phyloP scores from a whole-genome alignment of 1,140 invertebrate species.

The Acromyrmex charruanus region DNA sequence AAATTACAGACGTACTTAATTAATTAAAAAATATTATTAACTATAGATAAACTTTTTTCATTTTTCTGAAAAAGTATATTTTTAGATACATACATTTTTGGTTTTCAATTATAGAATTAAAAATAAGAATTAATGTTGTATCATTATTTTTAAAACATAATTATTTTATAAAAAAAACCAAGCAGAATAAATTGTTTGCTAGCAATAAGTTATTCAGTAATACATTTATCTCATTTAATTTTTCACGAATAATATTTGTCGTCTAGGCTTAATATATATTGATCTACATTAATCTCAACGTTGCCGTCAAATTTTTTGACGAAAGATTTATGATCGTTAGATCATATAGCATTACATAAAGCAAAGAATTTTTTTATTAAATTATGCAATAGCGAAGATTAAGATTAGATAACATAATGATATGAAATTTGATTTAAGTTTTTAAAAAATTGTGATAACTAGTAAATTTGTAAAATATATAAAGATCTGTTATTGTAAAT shows the following conservation, averaged over 20 bases:
- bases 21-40: constrained; percentile 9
- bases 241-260: background rate
- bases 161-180: background rate
- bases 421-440: background rate
- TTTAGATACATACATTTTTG: background rate
- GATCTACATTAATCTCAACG: background rate
- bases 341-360: background rate
- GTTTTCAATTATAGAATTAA: background rate
- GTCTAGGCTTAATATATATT: background rate
- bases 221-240: background rate
- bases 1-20: background rate
- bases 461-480: background rate
- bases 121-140: background rate
- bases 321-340: background rate
- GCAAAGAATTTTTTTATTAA: background rate
- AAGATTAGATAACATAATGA: background rate
- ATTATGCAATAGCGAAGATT: constrained; percentile 5
- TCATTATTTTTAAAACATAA: background rate
- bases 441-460: background rate
- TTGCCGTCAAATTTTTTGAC: background rate
- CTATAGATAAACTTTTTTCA: background rate
- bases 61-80: background rate
- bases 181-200: background rate
- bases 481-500: background rate
- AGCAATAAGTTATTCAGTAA: background rate